Evolutionary conservation across 23 tunicate species (phyloP).

Genomic region (Clavelina lepadiformis): DNA sequence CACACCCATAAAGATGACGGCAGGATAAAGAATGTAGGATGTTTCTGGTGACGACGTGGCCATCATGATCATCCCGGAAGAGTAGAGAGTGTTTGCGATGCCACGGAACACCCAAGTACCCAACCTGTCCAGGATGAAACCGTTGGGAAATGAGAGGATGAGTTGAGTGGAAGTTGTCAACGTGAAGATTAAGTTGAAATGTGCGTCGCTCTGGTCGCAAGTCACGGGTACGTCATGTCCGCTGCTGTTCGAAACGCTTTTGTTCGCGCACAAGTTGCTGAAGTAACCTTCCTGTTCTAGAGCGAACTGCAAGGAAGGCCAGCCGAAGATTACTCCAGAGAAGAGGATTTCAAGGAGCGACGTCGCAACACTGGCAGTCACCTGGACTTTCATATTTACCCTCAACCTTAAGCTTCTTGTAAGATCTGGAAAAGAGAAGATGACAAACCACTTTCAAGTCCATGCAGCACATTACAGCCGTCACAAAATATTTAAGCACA

Average conservation of each 20-base stretch:
- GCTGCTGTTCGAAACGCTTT: background rate
- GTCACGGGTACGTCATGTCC: background rate
- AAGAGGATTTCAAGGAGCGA: constrained; percentile 39
- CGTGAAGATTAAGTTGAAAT: constrained; percentile 32
- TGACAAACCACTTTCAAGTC: too few relatives aligned
- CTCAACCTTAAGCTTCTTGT: too few relatives aligned
- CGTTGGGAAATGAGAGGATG: constrained; percentile 22
- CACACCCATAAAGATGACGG: constrained; percentile 22
- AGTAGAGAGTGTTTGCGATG: constrained; percentile 7
- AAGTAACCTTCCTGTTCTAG: constrained; percentile 52
- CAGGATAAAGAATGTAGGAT: constrained; percentile 35
- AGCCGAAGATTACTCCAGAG: constrained; percentile 50
- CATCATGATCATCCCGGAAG: constrained; percentile 26
- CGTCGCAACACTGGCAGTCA: constrained; percentile 10
- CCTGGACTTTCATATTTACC: too few relatives aligned
- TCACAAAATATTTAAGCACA: too few relatives aligned
- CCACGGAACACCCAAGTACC: constrained; percentile 56
- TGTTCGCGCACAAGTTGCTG: constrained; percentile 7
- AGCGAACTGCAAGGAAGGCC: constrained; percentile 51
- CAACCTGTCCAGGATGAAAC: constrained; percentile 38
- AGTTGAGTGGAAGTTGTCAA: constrained; percentile 14
- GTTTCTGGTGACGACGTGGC: constrained; percentile 21
- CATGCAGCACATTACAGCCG: too few relatives aligned
- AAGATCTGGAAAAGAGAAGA: too few relatives aligned
- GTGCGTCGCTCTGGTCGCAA: constrained; percentile 20